These are phyloP conservation scores for Pseudomyrmex gracilis DNA, from an alignment of 1,140 invertebrate species.

Conservation along the genomic window DNA sequence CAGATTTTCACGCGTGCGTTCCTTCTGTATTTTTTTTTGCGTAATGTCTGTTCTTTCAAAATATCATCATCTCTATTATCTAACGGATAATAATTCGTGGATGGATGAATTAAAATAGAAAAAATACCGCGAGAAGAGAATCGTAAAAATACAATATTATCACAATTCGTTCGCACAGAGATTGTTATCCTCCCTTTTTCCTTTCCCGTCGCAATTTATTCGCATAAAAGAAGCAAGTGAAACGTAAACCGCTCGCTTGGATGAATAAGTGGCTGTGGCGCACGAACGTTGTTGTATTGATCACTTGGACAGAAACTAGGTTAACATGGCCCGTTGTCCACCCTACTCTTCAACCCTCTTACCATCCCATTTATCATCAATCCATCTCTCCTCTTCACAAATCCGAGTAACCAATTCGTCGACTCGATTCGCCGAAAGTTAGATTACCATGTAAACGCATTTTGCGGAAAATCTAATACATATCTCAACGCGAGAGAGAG, in stretches of 20 bases:
- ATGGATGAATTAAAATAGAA: too few species aligned
- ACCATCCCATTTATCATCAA: constrained; percentile 69
- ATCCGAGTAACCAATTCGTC: constrained; percentile 68
- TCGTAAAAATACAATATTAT: too few species aligned
- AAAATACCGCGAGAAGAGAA: too few species aligned
- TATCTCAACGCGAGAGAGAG: constrained; percentile 15
- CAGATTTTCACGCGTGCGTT: background rate
- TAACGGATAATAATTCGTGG: background rate
- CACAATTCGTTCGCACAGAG: constrained; percentile 1
- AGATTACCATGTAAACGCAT: constrained; percentile 46
- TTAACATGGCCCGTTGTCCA: constrained; percentile 74
- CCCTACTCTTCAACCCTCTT: constrained; percentile 67
- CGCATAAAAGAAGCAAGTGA: constrained; percentile 38
- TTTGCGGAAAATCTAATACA: constrained; percentile 42
- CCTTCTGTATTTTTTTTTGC: background rate
- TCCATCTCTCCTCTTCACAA: constrained; percentile 65
- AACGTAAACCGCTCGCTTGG: constrained; percentile 59
- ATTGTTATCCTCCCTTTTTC: background rate
- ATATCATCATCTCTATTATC: background rate
- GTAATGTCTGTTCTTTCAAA: background rate
- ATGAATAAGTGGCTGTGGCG: constrained; percentile 76
- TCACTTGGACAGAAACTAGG: constrained; percentile 78
- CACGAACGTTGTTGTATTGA: constrained; percentile 77
- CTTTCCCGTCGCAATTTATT: constrained; percentile 50
- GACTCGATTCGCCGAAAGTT: constrained; percentile 37